Conservation (phyloP, 2,113 vertebrate genomes). For the Corythoichthys haematopterus region DNA sequence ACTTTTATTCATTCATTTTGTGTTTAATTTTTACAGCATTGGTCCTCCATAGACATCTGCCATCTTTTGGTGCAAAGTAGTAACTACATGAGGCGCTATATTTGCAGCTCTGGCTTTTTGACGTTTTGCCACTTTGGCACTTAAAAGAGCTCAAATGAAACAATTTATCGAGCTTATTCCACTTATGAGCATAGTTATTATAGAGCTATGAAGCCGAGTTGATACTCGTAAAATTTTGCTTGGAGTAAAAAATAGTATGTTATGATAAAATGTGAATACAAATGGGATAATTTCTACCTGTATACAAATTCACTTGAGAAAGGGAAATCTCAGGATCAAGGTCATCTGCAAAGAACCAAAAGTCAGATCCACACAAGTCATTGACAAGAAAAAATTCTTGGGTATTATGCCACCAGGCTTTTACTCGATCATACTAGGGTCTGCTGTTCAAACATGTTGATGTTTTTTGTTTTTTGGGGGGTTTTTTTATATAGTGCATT, state of each 20-base stretch:
- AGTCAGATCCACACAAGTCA: background rate
- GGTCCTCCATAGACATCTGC: no score
- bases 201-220: background rate
- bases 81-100: no score
- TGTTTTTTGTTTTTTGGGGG: background rate
- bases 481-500: background rate
- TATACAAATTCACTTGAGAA: background rate
- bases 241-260: background rate
- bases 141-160: background rate
- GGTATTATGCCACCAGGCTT: background rate
- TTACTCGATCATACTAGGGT: background rate
- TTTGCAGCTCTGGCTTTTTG: no score
- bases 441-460: background rate
- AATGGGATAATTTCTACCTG: background rate
- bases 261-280: background rate
- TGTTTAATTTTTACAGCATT: no score
- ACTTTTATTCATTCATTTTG: no score
- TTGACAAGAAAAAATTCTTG: background rate
- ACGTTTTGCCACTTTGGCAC: no score
- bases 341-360: constrained; percentile 1
- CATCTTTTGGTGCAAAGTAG: no score
- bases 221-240: background rate
- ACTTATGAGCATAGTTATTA: constrained; percentile 16
- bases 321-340: background rate
- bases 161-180: constrained; percentile 2